Evolutionary conservation across 2,797 vertebrate genomes (phyloP).

Genomic region (Labroides dimidiatus): DNA sequence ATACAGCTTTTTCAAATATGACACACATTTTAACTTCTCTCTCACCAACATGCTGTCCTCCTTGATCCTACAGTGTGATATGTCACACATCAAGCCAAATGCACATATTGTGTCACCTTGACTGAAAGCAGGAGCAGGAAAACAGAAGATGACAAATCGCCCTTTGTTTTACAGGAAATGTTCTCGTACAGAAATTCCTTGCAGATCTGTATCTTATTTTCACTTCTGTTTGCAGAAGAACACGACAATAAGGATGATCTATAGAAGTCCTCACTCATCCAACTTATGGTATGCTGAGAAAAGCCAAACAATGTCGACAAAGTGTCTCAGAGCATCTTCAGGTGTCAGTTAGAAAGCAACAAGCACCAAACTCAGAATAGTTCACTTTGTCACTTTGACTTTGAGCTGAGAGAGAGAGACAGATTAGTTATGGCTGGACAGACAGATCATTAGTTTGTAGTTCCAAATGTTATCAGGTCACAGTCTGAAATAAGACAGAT

Average conservation of each 20-base stretch:
- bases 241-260: slow-evolving; percentile 29
- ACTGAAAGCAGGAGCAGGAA: slow-evolving; percentile 28
- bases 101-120: slow-evolving; percentile 14
- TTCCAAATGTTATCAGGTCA: too few species aligned
- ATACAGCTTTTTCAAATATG: slow-evolving; percentile 48
- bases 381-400: slow-evolving; percentile 35
- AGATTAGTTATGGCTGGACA: too few species aligned
- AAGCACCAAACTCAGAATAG: slow-evolving; percentile 15
- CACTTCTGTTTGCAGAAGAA: slow-evolving; percentile 23
- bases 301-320: slow-evolving; percentile 33
- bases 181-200: slow-evolving; percentile 17
- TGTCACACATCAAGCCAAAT: slow-evolving; percentile 58
- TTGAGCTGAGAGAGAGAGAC: too few species aligned
- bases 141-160: slow-evolving; percentile 12
- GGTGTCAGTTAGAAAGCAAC: slow-evolving; percentile 35
- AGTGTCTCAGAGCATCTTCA: slow-evolving; percentile 36
- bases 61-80: slow-evolving; percentile 52
- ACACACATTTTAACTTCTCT: slow-evolving; percentile 55
- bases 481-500: too few species aligned
- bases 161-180: slow-evolving; percentile 16
- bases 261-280: slow-evolving; percentile 25
- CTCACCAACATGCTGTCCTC: slow-evolving; percentile 14
- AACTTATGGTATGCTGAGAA: slow-evolving; percentile 13
- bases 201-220: slow-evolving; percentile 47
- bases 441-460: too few species aligned